Evolutionary conservation across 30 jellyfish, hydroid and myxozoan species (phyloP), one percentile per base, ranked within the genome.

Genomic region (Phacellophora camtschatica): DNA sequence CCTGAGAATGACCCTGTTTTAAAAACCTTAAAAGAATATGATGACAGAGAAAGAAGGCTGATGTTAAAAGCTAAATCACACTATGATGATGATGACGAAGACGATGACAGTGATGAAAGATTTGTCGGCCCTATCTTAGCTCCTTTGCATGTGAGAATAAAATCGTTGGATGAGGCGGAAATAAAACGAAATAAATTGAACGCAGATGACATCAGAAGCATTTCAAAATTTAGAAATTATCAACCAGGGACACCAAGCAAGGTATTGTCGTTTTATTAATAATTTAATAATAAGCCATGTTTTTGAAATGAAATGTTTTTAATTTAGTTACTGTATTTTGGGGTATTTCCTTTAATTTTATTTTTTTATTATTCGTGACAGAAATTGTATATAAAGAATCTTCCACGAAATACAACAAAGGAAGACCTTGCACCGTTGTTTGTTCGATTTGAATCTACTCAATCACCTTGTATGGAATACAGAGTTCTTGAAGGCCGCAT

Each of bases 91-190:
- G 77, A 58, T 6, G 82, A 59, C 10, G 66, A 61, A 10, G 97
- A 88, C 4, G 82, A 51, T 1, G 91, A 58, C 34, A 63, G 63
- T 56, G 82, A 31, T 11, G 39, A 58, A 23, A 81, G 58, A 23
- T 76, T 90, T 25, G 76, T 90, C 22, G 97, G 97, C 9, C 97
- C 97, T 16, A 61, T 82, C 13, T 77, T 90, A 7, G 93, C 96
- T 9, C 88, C 86, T 7, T 18, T 90, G 27, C 87, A 90, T 36
- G 85, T 71, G 15, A 69, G 97, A 16, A 96, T 90, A 18, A 71
- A 55, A 24, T 86, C 96, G 5, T 19, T 90, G 4, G 88, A 80
- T 39, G 94, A 45, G 20, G 72, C 56, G 19, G 69, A 83, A 18
- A 86, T 90, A 16, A 18, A 2, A 5, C 65, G 65, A 15, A 74